Base-by-base conservation (phyloP, 2,113 vertebrate genomes). In the Pluvianellus socialis region DNA sequence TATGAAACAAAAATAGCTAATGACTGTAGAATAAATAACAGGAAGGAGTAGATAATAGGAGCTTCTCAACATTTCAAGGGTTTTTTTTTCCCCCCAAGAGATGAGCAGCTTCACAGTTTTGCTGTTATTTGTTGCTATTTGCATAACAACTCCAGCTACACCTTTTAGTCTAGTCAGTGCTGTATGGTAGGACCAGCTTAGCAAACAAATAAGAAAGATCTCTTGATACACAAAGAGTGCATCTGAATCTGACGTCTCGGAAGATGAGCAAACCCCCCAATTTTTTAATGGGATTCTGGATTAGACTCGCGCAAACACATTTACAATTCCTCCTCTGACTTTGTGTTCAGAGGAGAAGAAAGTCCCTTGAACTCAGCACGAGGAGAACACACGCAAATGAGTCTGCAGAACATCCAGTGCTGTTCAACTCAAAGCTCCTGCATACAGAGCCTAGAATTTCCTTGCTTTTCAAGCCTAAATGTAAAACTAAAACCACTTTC, bases 1-100 rank as follows among this genome's bases (percentile, higher is more conserved):
- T 30, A 52, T 44, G 74, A 94, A 96, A 92, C 16, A 72, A 85
- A 91, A 95, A 87, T 71, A 86, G 58, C 20, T 96, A 88, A 92
- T 73, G 38, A 55, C 4, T 75, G 27, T 7, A 79, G 38, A 12
- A 56, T 9, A 63, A 92, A 65, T 66, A 74, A 75, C 8, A 76
- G 9, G 19, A 49, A 81, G 85, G 55, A 79, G 26, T 5, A 80
- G 9, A 33, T 42, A 62, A 70, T 4, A 66, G 10, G 8, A 66
- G 7, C 22, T 52, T 89, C 26, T 87, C 49, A 68, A 47, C 18
- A 84, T 49, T 56, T 42, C 5, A 38, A 9, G 38, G 38, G 7
- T 33, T 32, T 12, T 10, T 49, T n/a, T 44, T 52, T 49, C 27
- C 52, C 38, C 38, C 9, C 38, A 30, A 79, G 45, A 88, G 52